Percentiles rank a stretch among this genome's conserved stretches.
These are phyloP conservation scores for Sisyra nigra DNA, from an alignment of 2,888 invertebrate species.

Conservation along the genomic window DNA sequence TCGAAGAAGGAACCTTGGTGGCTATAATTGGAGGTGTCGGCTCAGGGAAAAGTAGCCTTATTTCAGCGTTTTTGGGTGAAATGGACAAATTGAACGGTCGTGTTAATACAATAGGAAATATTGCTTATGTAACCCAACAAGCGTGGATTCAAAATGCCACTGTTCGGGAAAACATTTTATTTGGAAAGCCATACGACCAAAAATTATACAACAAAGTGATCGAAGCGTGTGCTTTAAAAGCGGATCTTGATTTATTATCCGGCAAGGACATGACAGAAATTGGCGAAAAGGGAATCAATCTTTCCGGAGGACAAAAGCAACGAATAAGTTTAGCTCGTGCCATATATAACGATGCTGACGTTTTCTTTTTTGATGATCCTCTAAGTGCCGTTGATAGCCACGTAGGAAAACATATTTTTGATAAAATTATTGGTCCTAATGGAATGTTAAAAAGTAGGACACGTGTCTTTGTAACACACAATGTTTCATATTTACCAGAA, in stretches of 20 bases:
- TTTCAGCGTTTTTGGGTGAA: slow-evolving; percentile 78
- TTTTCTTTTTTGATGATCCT: slow-evolving; percentile 92
- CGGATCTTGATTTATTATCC: slow-evolving; percentile 85
- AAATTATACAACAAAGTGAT: slow-evolving; percentile 63
- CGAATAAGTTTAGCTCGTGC: slow-evolving; percentile 83
- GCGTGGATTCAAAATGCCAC: slow-evolving; percentile 98
- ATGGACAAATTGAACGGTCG: slow-evolving; percentile 72
- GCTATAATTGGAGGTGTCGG: slow-evolving; percentile 84
- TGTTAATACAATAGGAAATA: slow-evolving; percentile 49
- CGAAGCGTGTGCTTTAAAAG: slow-evolving; percentile 76
- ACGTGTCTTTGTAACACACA: slow-evolving; percentile 86
- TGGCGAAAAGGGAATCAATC: slow-evolving; percentile 85
- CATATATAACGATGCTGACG: slow-evolving; percentile 74
- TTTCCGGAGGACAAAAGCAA: slow-evolving; percentile 88
- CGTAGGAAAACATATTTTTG: slow-evolving; percentile 95
- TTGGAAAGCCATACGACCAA: slow-evolving; percentile 60
- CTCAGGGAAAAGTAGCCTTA: slow-evolving; percentile 75
- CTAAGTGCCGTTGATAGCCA: slow-evolving; percentile 92
- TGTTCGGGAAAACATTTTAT: slow-evolving; percentile 80
- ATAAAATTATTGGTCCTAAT: slow-evolving; percentile 73
- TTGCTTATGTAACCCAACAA: slow-evolving; percentile 85
- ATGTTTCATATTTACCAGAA: slow-evolving; percentile 80
- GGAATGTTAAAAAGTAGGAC: slow-evolving; percentile 64
- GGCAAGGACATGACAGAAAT: slow-evolving; percentile 96
- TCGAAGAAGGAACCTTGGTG: slow-evolving; percentile 52